A percentile compares a stretch with the other conserved stretches of the same genome.
These are phyloP conservation scores for Oscheius sp. DNA, from an alignment of 2,888 invertebrate species.

Conservation along the genomic window DNA sequence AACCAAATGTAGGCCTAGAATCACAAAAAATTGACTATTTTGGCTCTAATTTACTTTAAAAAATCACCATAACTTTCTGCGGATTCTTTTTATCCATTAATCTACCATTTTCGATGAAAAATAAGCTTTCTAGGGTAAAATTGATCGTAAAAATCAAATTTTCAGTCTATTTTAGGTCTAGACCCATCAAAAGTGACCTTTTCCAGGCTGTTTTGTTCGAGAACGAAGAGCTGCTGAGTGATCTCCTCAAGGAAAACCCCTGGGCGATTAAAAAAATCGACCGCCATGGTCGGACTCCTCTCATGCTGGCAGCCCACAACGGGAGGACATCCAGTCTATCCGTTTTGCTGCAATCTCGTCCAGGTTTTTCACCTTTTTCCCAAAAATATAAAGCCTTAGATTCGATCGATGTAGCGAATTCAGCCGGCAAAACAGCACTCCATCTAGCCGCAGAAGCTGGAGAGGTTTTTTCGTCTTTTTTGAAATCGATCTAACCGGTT, in stretches of 20 bases:
- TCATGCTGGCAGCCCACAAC: conserved; percentile 81
- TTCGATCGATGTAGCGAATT: conserved; percentile 48
- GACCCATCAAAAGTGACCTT: too few relatives aligned
- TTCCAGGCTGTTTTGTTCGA: conserved; percentile 83
- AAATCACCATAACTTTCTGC: too few relatives aligned
- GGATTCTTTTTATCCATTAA: too few relatives aligned
- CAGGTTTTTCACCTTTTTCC: conserved; percentile 12
- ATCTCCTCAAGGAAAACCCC: conserved; percentile 76
- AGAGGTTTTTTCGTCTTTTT: conserved; percentile 36
- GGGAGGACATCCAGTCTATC: conserved; percentile 76
- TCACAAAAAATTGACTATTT: too few relatives aligned
- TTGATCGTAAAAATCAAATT: too few relatives aligned
- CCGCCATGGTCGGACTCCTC: conserved; percentile 78
- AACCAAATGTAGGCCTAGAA: too few relatives aligned
- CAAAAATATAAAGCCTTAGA: conserved; percentile 20
- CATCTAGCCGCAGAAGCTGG: conserved; percentile 65
- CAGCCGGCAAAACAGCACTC: conserved; percentile 58
- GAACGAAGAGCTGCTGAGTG: conserved; percentile 84
- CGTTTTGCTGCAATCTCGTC: neutral
- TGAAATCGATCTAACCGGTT: too few relatives aligned
- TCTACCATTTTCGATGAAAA: too few relatives aligned
- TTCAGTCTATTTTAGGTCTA: too few relatives aligned
- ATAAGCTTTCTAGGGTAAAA: too few relatives aligned
- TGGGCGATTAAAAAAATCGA: conserved; percentile 49
- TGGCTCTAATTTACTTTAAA: too few relatives aligned